Conservation (phyloP, 2,888 invertebrate species). For the Pyralis farinalis region DNA sequence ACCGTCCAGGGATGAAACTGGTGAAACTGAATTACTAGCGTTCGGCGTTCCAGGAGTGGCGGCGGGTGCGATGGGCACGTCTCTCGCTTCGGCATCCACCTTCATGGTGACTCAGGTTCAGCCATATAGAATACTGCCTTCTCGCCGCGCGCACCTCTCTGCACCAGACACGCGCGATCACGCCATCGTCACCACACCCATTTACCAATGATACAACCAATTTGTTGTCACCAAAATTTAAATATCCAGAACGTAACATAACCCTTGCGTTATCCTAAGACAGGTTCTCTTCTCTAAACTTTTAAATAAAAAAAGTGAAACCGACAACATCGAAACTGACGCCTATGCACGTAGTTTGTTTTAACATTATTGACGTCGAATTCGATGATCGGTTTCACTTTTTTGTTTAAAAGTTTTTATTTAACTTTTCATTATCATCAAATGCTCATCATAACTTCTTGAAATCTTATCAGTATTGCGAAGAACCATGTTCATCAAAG, state of each 20-base stretch:
- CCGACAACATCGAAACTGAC: too few relatives aligned
- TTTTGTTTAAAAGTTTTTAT: too few relatives aligned
- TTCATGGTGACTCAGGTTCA: slow-evolving; percentile 46
- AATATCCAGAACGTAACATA: background rate
- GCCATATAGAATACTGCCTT: slow-evolving; percentile 49
- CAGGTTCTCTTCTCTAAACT: too few relatives aligned
- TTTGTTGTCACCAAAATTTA: slow-evolving; percentile 30
- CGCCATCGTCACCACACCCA: slow-evolving; percentile 45
- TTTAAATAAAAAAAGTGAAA: too few relatives aligned
- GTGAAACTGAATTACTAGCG: slow-evolving; percentile 70
- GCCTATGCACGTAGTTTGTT: too few relatives aligned
- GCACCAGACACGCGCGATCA: slow-evolving; percentile 60
- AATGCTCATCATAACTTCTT: too few relatives aligned
- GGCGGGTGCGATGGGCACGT: slow-evolving; percentile 47
- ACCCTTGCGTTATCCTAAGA: too few relatives aligned
- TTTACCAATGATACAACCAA: slow-evolving; percentile 23
- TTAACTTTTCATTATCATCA: too few relatives aligned
- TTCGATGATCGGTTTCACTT: too few relatives aligned
- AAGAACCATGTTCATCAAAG: too few relatives aligned
- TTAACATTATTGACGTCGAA: too few relatives aligned
- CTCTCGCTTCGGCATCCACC: slow-evolving; percentile 59
- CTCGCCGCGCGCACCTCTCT: slow-evolving; percentile 48
- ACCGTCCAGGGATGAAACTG: slow-evolving; percentile 72
- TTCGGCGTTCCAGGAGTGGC: slow-evolving; percentile 44
- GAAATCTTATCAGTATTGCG: too few relatives aligned